A percentile compares a stretch with the other conserved stretches of the same genome.
phyloP scores from a whole-genome alignment of 2,888 invertebrate species.

The Trissolcus japonicus region DNA sequence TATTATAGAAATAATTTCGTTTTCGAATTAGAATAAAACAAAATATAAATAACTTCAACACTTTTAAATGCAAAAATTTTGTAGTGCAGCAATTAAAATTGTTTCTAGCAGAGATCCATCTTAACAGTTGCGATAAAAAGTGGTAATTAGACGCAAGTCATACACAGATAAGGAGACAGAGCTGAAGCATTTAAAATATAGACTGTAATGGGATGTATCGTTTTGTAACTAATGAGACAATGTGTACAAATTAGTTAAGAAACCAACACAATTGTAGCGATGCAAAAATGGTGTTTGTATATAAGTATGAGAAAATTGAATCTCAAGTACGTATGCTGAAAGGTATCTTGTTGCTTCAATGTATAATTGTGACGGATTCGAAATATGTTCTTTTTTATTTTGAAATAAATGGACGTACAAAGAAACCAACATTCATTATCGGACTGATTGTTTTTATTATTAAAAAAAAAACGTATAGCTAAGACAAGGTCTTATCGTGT shows the following conservation, averaged over 20 bases:
- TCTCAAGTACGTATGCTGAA: slow-evolving; percentile 22
- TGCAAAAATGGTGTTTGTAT: slow-evolving; percentile 39
- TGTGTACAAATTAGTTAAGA: slow-evolving; percentile 60
- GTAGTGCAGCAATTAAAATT: too few relatives aligned
- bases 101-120: slow-evolving; percentile 24
- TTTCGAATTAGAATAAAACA: background rate
- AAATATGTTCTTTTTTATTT: slow-evolving; percentile 35
- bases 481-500: too few relatives aligned
- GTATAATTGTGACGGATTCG: slow-evolving; percentile 25
- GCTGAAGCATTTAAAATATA: slow-evolving; percentile 40
- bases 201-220: slow-evolving; percentile 47
- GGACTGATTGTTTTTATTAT: too few relatives aligned
- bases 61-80: too few relatives aligned
- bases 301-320: slow-evolving; percentile 28
- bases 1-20: background rate
- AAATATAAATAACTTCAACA: background rate
- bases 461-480: too few relatives aligned
- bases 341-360: slow-evolving; percentile 24
- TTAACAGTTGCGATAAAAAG: background rate
- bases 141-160: slow-evolving; percentile 11
- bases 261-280: slow-evolving; percentile 34
- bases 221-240: slow-evolving; percentile 52
- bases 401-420: slow-evolving; percentile 23
- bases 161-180: slow-evolving; percentile 25
- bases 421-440: too few relatives aligned